These are phyloP conservation scores for Tipula lateralis DNA, from an alignment of 2,888 invertebrate species.

Conservation along the genomic window DNA sequence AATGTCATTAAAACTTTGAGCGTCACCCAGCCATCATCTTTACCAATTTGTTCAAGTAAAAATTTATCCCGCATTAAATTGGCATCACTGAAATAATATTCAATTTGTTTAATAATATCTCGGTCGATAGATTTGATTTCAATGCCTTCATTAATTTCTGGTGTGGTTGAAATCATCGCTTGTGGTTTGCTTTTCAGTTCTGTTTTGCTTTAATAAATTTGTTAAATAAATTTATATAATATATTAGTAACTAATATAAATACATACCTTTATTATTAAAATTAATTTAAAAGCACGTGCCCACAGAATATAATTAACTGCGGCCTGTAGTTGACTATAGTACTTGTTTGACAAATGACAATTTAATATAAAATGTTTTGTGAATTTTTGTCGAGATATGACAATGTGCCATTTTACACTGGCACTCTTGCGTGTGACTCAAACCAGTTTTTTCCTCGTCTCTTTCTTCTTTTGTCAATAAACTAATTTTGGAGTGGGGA, in stretches of 20 bases:
- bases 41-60: constrained; percentile 74
- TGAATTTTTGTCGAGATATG: not conserved
- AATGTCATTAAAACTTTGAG: constrained; percentile 80
- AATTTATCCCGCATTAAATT: constrained; percentile 92
- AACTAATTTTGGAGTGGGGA: too few species aligned
- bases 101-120: constrained; percentile 63
- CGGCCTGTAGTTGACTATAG: too few species aligned
- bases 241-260: not conserved
- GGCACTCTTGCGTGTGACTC: too few species aligned
- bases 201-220: not conserved
- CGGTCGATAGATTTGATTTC: constrained; percentile 50
- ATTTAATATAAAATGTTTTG: not conserved
- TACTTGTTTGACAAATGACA: not conserved
- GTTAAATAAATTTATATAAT: not conserved
- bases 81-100: constrained; percentile 71
- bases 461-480: too few species aligned
- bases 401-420: too few species aligned
- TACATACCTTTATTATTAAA: not conserved
- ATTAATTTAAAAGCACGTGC: not conserved
- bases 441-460: too few species aligned
- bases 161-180: not conserved
- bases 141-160: not conserved
- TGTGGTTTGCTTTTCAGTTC: not conserved
- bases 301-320: not conserved
- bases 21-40: constrained; percentile 89